Conservation (phyloP, 2,113 vertebrate species). For the Chaetops frenatus region DNA sequence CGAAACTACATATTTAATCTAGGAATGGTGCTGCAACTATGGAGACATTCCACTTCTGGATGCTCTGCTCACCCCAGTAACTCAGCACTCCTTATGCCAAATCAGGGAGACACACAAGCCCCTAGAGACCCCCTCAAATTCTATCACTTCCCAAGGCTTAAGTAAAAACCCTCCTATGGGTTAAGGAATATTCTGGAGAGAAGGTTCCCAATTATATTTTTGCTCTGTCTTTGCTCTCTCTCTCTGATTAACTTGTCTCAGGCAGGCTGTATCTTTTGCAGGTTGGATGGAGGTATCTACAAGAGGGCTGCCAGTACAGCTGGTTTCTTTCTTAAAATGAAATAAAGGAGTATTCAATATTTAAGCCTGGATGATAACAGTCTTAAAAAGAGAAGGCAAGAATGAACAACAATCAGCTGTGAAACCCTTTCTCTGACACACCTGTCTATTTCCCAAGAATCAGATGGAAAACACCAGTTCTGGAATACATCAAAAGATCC, state of each 20-base stretch:
- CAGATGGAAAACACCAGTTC: not conserved
- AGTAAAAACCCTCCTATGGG: not conserved
- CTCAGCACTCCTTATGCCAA: not conserved
- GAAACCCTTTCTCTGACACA: not conserved
- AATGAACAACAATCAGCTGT: not conserved
- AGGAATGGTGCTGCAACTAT: not conserved
- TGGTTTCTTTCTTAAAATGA: not conserved
- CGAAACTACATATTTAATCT: not conserved
- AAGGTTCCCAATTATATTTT: not conserved
- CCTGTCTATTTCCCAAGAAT: not conserved
- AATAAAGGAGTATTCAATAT: not conserved
- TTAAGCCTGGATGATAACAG: not conserved
- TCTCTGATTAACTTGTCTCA: not conserved
- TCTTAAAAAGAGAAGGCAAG: not conserved
- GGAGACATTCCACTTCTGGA: not conserved
- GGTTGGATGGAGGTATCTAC: not conserved
- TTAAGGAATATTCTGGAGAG: not conserved
- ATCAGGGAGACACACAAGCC: not conserved
- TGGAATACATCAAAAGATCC: not conserved
- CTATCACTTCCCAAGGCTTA: not conserved
- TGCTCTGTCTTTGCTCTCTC: not conserved
- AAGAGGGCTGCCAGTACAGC: not conserved
- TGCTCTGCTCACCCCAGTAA: not conserved
- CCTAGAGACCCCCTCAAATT: not conserved
- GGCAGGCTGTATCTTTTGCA: not conserved